Percentiles rank a stretch among this genome's conserved stretches.
These are phyloP conservation scores for Dolichomitus sp. DNA, from an alignment of 2,888 invertebrate genomes.

Conservation along the genomic window DNA sequence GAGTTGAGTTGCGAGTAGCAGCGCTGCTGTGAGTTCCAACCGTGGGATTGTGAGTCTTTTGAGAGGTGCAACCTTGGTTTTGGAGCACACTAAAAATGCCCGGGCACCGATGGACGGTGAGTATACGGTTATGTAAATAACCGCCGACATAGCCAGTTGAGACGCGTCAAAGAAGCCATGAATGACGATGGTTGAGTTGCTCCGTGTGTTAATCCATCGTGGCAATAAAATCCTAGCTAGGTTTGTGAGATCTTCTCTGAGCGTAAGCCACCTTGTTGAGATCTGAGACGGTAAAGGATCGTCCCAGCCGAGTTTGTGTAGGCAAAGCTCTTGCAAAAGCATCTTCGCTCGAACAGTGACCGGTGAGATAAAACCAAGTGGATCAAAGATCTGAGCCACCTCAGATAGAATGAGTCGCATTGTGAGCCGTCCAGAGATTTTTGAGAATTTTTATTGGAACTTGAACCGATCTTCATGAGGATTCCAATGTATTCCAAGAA, in stretches of 20 bases:
- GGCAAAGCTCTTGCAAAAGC: constrained; percentile 56
- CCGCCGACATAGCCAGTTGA: no score
- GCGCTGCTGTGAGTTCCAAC: constrained; percentile 48
- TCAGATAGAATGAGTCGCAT: no score
- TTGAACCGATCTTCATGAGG: no score
- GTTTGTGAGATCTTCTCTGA: constrained; percentile 35
- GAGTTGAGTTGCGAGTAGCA: constrained; percentile 21
- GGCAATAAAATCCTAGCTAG: no score
- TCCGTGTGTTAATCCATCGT: constrained; percentile 46
- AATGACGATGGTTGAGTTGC: no score
- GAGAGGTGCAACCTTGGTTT: constrained; percentile 49
- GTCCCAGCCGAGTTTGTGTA: constrained; percentile 62
- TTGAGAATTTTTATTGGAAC: no score
- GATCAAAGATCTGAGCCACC: constrained; percentile 44
- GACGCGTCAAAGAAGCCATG: no score
- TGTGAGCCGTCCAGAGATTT: no score
- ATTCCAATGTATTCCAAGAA: no score
- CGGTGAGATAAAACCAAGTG: constrained; percentile 59
- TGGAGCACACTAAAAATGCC: constrained; percentile 40
- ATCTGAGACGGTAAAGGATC: constrained; percentile 45
- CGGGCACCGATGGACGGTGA: constrained; percentile 3
- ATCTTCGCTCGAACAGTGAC: constrained; percentile 1
- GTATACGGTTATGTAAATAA: no score
- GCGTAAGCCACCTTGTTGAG: constrained; percentile 31
- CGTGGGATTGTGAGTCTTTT: constrained; percentile 51